Evolutionary conservation across 2,113 vertebrate species (phyloP), one percentile per base, ranked within the genome.

Genomic region (Glaucomys volans): DNA sequence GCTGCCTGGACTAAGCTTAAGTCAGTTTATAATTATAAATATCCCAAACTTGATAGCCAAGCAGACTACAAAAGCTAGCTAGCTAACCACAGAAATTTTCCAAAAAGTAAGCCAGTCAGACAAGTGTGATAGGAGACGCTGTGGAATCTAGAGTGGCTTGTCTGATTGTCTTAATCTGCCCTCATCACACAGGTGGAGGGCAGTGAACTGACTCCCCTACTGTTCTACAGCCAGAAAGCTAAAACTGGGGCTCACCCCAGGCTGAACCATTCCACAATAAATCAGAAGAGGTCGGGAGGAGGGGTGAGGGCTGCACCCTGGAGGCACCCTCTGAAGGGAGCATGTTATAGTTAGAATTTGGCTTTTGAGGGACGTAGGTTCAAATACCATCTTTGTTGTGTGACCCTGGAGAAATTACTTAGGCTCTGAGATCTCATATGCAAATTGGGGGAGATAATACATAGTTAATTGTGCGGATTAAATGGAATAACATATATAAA

Each of bases 1-100:
- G 71, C 92, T 81, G 90, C 94, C 82, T 79, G 57, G 71, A 89
- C 71, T n/a, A 52, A 82, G 64, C 84, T 89, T 42, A 95, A 95
- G n/a, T 81, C 92, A 74, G 77, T 90, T 94, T 90, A 86, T 75
- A 89, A 96, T 89, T 52, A 79, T 92, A 95, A 97, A 88, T 90
- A 95, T 79, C 64, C 57, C 42, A 71, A 71, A 80, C 54, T 71
- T 66, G 40, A 91, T 72, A 93, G 80, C 95, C 84, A 91, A 90
- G 81, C 42, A 26, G 81, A 93, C 90, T 83, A 77, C 93, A 96
- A 93, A 94, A 89, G 52, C 79, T 71, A 44, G 72, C 71, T 88
- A 79, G 94, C 74, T 66, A 71, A 95, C 71, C 83, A 71, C 64
- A 80, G 80, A 91, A 69, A 35, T 62, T 89, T 93, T 93, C 96